Evolutionary conservation across 1,140 invertebrate species (phyloP).

Genomic region (Drosophila santomea): DNA sequence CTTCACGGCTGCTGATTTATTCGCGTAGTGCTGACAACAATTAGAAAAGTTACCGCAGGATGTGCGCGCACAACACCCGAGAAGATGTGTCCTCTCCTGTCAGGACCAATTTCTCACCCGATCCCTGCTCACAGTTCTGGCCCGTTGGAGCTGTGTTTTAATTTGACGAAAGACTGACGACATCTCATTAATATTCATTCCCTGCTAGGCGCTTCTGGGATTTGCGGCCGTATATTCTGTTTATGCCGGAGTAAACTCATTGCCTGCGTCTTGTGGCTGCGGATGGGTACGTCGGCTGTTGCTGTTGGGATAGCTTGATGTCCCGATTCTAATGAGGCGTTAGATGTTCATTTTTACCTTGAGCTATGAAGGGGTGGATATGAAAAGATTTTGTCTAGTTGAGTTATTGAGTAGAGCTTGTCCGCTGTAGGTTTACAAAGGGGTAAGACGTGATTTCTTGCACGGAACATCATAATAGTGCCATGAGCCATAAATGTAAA

Average conservation of each 20-base stretch:
- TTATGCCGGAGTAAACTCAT: constrained; percentile 68
- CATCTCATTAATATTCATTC: constrained; percentile 84
- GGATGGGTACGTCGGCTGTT: constrained; percentile 25
- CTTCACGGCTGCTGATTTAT: constrained; percentile 69
- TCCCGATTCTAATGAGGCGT: constrained; percentile 68
- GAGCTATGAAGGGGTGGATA: constrained; percentile 12
- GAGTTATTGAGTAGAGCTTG: background rate
- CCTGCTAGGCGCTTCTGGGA: constrained; percentile 69
- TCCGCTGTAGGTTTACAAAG: no score
- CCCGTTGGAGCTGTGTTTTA: constrained; percentile 71
- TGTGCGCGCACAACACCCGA: constrained; percentile 45
- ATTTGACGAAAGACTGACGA: constrained; percentile 84
- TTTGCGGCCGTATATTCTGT: constrained; percentile 66
- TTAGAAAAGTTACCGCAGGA: constrained; percentile 84
- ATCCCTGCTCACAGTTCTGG: constrained; percentile 42
- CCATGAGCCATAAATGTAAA: no score
- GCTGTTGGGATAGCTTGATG: constrained; percentile 20
- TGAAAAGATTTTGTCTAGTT: constrained; percentile 4
- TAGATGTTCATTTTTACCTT: constrained; percentile 57
- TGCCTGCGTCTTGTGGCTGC: constrained; percentile 29
- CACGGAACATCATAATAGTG: no score
- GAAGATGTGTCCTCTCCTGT: constrained; percentile 34
- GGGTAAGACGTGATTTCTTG: no score
- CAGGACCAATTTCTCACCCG: constrained; percentile 11
- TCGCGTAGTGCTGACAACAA: constrained; percentile 80